Base-by-base conservation (phyloP, 1,140 invertebrate genomes). In the Tetramorium parvispinum region DNA sequence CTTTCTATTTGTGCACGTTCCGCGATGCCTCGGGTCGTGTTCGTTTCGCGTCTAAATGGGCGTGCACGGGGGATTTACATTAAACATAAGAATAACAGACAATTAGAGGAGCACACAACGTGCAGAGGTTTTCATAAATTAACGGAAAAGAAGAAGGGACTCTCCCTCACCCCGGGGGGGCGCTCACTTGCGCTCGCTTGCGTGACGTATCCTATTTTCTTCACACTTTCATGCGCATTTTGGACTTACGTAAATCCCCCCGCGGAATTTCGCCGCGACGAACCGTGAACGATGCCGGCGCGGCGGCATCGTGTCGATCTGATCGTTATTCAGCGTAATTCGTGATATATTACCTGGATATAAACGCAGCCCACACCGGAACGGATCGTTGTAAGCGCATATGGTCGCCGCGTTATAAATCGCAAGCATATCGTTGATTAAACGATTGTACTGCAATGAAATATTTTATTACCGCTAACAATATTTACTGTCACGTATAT, bases 321-420 rank as follows among this genome's bases (percentile, higher is more conserved):
- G 68, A 85, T 85, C 83, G 82, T 63, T 66, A 91, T 88, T 59
- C 75, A 81, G 85, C 53, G 88, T 77, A 32, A 87, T 88, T 59
- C n/a, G 32, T 24, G 40, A 76, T 61, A 43, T 83, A 77, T 94
- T 95, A 96, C 98, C 97, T 61, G 98, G 98, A 92, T 98, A 98
- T 2, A 98, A 95, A 63, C 97, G 96, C 0, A 98, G 95, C 21
- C 97, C 97, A 90, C 98, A 98, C 85, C 97, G 96, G 92, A 98
- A 97, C 0, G 97, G 97, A 91, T 98, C 97, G 92, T 98, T 97
- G 94, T 97, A 97, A 2, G 97, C 97, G 92, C 98, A 98, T 70
- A 98, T 97, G 57, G 97, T 97, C 1, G 98, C 98, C n/a, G 96
- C 97, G 91, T 98, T 98, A 95, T 98, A 99, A 18, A 98, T 97